phyloP scores from a whole-genome alignment of 2,888 invertebrate species.

The Idaea aversata region DNA sequence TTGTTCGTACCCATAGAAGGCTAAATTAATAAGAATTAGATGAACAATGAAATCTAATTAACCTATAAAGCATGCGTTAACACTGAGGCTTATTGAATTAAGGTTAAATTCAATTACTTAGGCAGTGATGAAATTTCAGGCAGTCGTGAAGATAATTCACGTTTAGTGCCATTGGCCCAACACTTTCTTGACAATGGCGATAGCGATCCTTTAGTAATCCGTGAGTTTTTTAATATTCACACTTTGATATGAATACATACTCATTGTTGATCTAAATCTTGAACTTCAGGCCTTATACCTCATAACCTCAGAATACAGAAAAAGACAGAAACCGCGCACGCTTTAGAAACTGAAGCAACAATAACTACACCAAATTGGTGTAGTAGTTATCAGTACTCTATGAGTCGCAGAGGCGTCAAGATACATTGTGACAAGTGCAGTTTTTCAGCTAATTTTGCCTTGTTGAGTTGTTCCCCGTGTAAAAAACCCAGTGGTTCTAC shows the following conservation, averaged over 20 bases:
- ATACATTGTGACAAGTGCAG: too few relatives aligned
- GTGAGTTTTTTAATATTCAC: slow-evolving; percentile 45
- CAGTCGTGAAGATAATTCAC: slow-evolving; percentile 69
- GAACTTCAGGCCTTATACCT: slow-evolving; percentile 59
- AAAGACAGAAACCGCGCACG: too few relatives aligned
- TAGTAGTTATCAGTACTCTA: too few relatives aligned
- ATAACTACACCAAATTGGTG: too few relatives aligned
- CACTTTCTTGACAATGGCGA: slow-evolving; percentile 76
- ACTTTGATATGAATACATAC: background rate
- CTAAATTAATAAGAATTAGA: background rate
- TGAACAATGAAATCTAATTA: slow-evolving; percentile 31
- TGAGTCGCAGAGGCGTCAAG: too few relatives aligned
- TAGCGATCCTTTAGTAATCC: slow-evolving; percentile 58
- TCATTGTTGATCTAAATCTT: background rate
- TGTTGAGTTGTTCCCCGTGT: too few relatives aligned
- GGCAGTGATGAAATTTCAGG: slow-evolving; percentile 17
- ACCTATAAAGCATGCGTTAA: slow-evolving; percentile 3
- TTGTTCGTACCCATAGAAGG: slow-evolving; percentile 5
- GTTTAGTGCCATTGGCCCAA: slow-evolving; percentile 69
- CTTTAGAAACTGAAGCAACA: too few relatives aligned
- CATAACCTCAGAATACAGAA: too few relatives aligned
- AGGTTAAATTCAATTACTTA: slow-evolving; percentile 61
- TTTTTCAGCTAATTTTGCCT: too few relatives aligned
- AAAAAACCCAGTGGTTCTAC: too few relatives aligned
- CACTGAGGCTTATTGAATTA: slow-evolving; percentile 40